Evolutionary conservation across 2,113 vertebrate species (phyloP).

Genomic region (Eupsittula cactorum): DNA sequence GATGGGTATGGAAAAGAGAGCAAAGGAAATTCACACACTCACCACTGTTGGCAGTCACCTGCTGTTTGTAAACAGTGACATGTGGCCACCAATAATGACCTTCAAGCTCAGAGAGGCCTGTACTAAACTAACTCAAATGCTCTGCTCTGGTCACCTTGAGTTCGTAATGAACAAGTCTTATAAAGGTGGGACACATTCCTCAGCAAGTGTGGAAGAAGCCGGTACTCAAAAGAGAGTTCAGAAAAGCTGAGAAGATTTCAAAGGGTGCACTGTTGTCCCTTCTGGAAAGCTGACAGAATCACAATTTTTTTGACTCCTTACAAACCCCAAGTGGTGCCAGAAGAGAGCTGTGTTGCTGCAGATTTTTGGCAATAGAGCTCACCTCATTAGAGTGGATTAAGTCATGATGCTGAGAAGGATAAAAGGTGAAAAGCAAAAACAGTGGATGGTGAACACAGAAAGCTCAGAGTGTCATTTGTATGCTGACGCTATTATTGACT

Average conservation of each 20-base stretch:
- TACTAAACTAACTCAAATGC: background rate
- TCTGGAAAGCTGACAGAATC: conserved; percentile 75
- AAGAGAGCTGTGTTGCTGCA: conserved; percentile 55
- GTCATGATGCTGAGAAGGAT: conserved; percentile 80
- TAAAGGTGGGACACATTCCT: background rate
- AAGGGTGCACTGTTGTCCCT: conserved; percentile 25
- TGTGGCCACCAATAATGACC: conserved; percentile 77
- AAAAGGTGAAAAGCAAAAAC: conserved; percentile 80
- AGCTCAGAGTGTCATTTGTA: conserved; percentile 71
- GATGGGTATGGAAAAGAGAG: conserved; percentile 68
- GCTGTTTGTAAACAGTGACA: conserved; percentile 78
- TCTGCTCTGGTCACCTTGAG: background rate
- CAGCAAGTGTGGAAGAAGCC: background rate
- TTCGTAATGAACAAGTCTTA: background rate
- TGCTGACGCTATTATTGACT: conserved; percentile 84
- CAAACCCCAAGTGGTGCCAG: conserved; percentile 57
- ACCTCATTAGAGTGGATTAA: conserved; percentile 89
- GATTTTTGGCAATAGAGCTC: conserved; percentile 72
- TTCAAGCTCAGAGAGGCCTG: conserved; percentile 61
- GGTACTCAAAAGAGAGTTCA: background rate
- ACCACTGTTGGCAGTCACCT: conserved; percentile 69
- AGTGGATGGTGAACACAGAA: conserved; percentile 53
- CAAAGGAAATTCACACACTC: conserved; percentile 59
- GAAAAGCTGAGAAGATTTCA: conserved; percentile 30
- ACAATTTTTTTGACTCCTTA: conserved; percentile 50